Evolutionary conservation across 2,888 invertebrate species (phyloP).

Genomic region (Plagiodera versicolora): DNA sequence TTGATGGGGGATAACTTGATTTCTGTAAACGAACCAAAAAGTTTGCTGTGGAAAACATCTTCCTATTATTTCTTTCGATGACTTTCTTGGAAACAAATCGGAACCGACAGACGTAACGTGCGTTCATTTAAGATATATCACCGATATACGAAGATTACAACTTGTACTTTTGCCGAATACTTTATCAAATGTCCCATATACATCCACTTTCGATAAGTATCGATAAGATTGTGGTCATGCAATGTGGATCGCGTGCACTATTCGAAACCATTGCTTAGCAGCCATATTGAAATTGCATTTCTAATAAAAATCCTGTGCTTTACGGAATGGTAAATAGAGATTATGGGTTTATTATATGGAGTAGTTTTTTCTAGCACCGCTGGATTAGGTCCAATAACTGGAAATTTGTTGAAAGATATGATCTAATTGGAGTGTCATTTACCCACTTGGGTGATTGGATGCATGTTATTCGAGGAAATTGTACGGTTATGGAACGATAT

Average conservation of each 20-base stretch:
- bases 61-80: no score
- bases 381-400: background rate
- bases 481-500: background rate
- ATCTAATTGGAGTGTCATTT: conserved; percentile 1
- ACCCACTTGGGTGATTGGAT: background rate
- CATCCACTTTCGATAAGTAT: conserved; percentile 20
- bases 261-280: conserved; percentile 24
- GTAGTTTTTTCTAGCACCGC: conserved; percentile 18
- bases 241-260: conserved; percentile 23
- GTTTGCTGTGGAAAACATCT: no score
- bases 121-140: background rate
- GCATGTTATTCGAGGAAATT: background rate
- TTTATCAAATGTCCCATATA: conserved; percentile 16
- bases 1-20: no score
- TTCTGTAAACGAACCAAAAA: background rate
- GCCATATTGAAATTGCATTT: conserved; percentile 23
- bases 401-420: background rate
- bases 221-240: conserved; percentile 23
- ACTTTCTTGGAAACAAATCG: background rate
- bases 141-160: conserved; percentile 12
- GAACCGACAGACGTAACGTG: background rate
- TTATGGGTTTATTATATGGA: conserved; percentile 19
- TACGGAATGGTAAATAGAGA: conserved; percentile 20
- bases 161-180: conserved; percentile 9
- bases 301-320: conserved; percentile 23